A percentile compares a stretch with the other conserved stretches of the same genome.
These are phyloP conservation scores for Haliclystus octoradiatus DNA, from an alignment of 30 jellyfish, hydroid and myxozoan species.

Conservation along the genomic window DNA sequence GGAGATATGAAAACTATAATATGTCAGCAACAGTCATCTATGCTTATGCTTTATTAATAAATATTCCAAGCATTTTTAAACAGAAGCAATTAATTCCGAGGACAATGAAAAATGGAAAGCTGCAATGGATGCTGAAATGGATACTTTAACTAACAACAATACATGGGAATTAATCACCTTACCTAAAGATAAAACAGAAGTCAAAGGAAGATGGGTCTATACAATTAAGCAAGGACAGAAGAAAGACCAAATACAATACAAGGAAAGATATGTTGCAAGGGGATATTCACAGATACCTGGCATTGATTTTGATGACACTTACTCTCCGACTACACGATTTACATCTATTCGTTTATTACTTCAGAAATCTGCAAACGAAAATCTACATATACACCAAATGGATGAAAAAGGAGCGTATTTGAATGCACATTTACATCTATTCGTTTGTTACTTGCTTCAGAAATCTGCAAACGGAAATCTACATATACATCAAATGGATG, in stretches of 20 bases:
- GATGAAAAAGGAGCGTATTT: constrained; percentile 22
- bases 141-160: constrained; percentile 10
- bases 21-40: constrained; percentile 15
- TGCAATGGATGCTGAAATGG: constrained; percentile 19
- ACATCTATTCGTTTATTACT: constrained; percentile 8
- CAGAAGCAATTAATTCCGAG: constrained; percentile 20
- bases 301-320: constrained; percentile 3
- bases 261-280: constrained; percentile 16
- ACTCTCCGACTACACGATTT: constrained; percentile 12
- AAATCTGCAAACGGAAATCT: constrained; percentile 16
- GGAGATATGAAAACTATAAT: constrained; percentile 1
- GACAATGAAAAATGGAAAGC: constrained; percentile 31
- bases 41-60: constrained; percentile 12
- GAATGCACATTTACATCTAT: constrained; percentile 21
- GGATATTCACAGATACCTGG: constrained; percentile 4
- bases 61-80: constrained; percentile 8
- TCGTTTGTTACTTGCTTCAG: constrained; percentile 11
- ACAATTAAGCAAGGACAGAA: constrained; percentile 13
- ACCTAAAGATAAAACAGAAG: constrained; percentile 2
- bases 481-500: constrained; percentile 33
- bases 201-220: constrained; percentile 28
- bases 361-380: constrained; percentile 11
- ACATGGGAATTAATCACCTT: constrained; percentile 12
- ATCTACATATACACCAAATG: constrained; percentile 14
- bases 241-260: constrained; percentile 8